phyloP scores from a whole-genome alignment of 2,888 invertebrate genomes.

The Osedax fenrisi region DNA sequence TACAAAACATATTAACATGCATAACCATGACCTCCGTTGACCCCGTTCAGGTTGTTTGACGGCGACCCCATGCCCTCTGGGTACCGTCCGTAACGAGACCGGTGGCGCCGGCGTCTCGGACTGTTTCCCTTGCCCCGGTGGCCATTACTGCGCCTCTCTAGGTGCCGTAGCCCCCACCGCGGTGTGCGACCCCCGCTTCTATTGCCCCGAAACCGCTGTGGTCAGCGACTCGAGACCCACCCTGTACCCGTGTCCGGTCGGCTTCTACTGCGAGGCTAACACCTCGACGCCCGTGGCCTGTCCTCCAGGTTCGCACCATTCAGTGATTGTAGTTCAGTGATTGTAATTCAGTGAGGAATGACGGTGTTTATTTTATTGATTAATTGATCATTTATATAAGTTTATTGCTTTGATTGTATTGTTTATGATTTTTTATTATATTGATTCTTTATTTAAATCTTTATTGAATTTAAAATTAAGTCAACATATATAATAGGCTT shows the following conservation, averaged over 20 bases:
- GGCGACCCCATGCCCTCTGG: constrained; percentile 40
- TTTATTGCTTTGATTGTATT: too few relatives aligned
- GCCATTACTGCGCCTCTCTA: constrained; percentile 42
- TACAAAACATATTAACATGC: too few relatives aligned
- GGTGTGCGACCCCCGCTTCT: constrained; percentile 43
- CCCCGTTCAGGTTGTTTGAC: constrained; percentile 27
- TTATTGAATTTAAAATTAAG: too few relatives aligned
- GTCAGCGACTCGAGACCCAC: constrained; percentile 25
- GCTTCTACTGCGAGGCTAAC: constrained; percentile 43
- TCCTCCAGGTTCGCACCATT: constrained; percentile 35
- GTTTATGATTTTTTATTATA: too few relatives aligned
- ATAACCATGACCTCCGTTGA: too few relatives aligned
- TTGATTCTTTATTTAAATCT: too few relatives aligned
- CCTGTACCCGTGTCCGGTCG: constrained; percentile 39
- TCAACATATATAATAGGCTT: too few relatives aligned
- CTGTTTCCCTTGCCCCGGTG: constrained; percentile 45
- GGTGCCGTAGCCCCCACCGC: constrained; percentile 43
- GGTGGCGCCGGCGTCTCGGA: constrained; percentile 37
- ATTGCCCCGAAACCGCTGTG: constrained; percentile 40
- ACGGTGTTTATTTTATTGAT: too few relatives aligned
- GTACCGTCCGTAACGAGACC: constrained; percentile 43
- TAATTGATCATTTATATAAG: too few relatives aligned
- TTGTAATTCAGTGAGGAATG: too few relatives aligned
- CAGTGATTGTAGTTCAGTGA: too few relatives aligned
- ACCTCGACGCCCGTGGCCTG: constrained; percentile 39